Percentiles rank a stretch among this genome's conserved stretches.
Evolutionary conservation across 2,888 invertebrate species (phyloP).

Genomic region (Nymphalis urticae): DNA sequence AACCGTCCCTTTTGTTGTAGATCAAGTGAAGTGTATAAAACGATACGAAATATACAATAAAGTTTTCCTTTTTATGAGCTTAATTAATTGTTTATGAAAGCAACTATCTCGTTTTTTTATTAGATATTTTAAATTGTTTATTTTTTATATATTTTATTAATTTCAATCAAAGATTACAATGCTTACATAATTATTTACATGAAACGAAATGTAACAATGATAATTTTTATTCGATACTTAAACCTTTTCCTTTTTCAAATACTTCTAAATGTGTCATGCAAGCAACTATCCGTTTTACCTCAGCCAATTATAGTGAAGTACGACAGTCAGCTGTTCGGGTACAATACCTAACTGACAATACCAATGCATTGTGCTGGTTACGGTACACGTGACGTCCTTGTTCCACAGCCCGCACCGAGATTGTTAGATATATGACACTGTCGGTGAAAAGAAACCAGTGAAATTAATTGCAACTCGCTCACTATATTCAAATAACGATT

Average conservation of each 20-base stretch:
- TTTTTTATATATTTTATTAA: no score
- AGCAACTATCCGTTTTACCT: not conserved
- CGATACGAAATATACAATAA: not conserved
- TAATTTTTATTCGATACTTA: no score
- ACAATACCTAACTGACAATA: slow-evolving; percentile 2
- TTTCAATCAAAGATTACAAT: no score
- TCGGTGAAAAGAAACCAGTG: not conserved
- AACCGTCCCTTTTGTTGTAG: not conserved
- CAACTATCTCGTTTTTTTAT: not conserved
- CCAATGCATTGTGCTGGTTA: slow-evolving; percentile 48
- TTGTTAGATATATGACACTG: not conserved
- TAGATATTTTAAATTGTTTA: not conserved
- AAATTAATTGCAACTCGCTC: not conserved
- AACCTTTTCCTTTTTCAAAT: no score
- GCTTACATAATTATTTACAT: no score
- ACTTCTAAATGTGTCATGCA: no score
- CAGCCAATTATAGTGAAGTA: not conserved
- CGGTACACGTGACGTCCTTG: slow-evolving; percentile 65
- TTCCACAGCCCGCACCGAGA: slow-evolving; percentile 48
- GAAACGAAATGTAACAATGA: no score
- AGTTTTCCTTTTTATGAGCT: not conserved
- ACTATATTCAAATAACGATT: not conserved
- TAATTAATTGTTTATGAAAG: not conserved
- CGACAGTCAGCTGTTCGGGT: slow-evolving; percentile 13
- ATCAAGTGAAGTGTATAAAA: slow-evolving; percentile 1